Conservation (phyloP, 2,888 invertebrate species). For the Rhingia rostrata region DNA sequence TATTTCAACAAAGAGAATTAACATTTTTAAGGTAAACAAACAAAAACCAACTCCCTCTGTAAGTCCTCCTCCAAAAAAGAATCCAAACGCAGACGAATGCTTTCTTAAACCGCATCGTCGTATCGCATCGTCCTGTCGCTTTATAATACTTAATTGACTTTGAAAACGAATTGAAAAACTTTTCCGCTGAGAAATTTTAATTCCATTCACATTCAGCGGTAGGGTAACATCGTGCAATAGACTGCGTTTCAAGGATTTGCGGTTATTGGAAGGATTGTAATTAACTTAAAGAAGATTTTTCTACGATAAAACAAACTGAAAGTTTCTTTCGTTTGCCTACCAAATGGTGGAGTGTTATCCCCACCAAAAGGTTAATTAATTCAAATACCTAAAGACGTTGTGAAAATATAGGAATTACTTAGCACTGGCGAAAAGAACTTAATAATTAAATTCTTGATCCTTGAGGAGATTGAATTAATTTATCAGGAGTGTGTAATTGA, state of each 20-base stretch:
- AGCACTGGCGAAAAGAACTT: constrained; percentile 9
- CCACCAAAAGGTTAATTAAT: constrained; percentile 43
- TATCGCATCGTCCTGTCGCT: not conserved
- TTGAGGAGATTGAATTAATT: constrained; percentile 18
- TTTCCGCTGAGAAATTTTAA: constrained; percentile 37
- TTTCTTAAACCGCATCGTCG: not conserved
- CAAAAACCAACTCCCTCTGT: not conserved
- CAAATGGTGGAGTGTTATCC: not conserved
- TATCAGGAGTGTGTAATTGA: constrained; percentile 1
- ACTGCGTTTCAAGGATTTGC: constrained; percentile 29
- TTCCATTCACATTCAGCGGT: constrained; percentile 26
- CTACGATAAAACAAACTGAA: constrained; percentile 19
- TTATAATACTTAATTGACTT: constrained; percentile 44
- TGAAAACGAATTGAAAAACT: constrained; percentile 44
- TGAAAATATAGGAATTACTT: constrained; percentile 29
- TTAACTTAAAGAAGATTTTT: constrained; percentile 37
- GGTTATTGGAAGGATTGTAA: constrained; percentile 46
- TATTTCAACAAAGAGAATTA: constrained; percentile 33
- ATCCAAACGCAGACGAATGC: constrained; percentile 1
- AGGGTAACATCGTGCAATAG: constrained; percentile 14
- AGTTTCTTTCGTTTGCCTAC: constrained; percentile 2
- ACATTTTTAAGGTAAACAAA: constrained; percentile 40
- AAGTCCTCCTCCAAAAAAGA: not conserved
- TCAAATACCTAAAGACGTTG: constrained; percentile 30
- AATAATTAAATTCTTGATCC: constrained; percentile 28